phyloP scores from a whole-genome alignment of 2,888 invertebrate genomes.

The Neelides folsomi region DNA sequence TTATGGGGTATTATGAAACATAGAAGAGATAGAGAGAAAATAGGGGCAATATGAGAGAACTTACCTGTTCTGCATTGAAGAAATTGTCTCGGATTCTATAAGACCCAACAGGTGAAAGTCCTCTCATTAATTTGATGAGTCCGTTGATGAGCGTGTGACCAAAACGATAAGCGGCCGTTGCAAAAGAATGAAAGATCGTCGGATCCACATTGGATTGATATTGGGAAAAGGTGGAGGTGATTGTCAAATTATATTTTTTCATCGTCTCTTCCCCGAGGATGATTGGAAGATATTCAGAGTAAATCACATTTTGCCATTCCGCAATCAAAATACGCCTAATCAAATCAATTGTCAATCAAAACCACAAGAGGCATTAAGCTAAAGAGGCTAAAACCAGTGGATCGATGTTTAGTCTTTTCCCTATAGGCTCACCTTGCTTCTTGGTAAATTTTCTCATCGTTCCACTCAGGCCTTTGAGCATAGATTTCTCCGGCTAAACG shows the following conservation, averaged over 20 bases:
- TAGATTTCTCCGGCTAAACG: constrained; percentile 21
- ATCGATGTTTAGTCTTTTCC: neutral
- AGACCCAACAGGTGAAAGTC: constrained; percentile 15
- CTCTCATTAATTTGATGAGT: constrained; percentile 18
- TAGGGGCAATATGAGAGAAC: too few species aligned
- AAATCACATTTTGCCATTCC: constrained; percentile 31
- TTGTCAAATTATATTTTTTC: constrained; percentile 12
- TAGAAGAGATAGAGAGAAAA: too few species aligned
- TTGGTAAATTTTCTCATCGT: constrained; percentile 25
- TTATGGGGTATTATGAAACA: too few species aligned
- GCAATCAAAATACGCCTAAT: constrained; percentile 25
- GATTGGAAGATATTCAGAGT: constrained; percentile 26
- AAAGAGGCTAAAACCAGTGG: too few species aligned
- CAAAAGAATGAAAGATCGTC: constrained; percentile 25
- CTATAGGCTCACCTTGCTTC: constrained; percentile 11
- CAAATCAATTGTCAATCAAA: too few species aligned
- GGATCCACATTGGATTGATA: constrained; percentile 22
- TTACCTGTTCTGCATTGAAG: constrained; percentile 27
- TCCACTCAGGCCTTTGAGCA: constrained; percentile 10
- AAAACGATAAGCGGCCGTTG: constrained; percentile 28
- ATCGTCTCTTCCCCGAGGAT: constrained; percentile 23
- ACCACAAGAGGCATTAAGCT: too few species aligned
- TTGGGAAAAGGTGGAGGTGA: constrained; percentile 7
- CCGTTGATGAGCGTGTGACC: constrained; percentile 31
- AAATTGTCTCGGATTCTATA: constrained; percentile 29